Percentiles rank a stretch among this genome's conserved stretches.
These are phyloP conservation scores for Microhierax caerulescens DNA, from an alignment of 2,797 vertebrate species.

Conservation along the genomic window DNA sequence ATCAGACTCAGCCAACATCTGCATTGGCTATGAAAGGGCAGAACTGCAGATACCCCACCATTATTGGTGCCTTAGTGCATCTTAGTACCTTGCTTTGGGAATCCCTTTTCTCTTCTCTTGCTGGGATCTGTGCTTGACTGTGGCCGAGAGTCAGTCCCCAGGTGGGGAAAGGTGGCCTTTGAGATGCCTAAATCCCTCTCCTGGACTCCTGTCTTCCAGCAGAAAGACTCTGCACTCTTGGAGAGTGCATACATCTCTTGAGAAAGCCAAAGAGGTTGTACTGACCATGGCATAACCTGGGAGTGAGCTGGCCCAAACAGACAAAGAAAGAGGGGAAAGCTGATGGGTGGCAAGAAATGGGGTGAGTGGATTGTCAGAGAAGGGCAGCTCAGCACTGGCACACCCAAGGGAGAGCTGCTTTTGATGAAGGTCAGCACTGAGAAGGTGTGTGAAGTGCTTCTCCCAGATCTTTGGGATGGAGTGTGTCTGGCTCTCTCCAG, in stretches of 20 bases:
- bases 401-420: neutral
- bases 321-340: neutral
- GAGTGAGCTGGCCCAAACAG: neutral
- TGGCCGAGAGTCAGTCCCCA: neutral
- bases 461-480: neutral
- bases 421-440: neutral
- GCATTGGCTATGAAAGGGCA: neutral
- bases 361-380: neutral
- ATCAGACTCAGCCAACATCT: neutral
- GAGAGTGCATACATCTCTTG: accelerated
- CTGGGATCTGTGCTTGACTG: neutral
- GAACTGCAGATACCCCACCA: neutral
- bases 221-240: neutral
- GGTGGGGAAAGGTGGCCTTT: neutral
- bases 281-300: neutral
- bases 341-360: neutral
- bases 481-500: neutral
- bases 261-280: neutral
- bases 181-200: neutral
- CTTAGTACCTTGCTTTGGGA: neutral
- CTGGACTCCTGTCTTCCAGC: accelerated
- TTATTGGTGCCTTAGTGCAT: neutral
- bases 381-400: neutral
- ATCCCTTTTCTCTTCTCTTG: accelerated
- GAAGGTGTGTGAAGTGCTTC: neutral